Conservation (phyloP, 1,140 invertebrate genomes). For the Sarcophaga bullata region DNA sequence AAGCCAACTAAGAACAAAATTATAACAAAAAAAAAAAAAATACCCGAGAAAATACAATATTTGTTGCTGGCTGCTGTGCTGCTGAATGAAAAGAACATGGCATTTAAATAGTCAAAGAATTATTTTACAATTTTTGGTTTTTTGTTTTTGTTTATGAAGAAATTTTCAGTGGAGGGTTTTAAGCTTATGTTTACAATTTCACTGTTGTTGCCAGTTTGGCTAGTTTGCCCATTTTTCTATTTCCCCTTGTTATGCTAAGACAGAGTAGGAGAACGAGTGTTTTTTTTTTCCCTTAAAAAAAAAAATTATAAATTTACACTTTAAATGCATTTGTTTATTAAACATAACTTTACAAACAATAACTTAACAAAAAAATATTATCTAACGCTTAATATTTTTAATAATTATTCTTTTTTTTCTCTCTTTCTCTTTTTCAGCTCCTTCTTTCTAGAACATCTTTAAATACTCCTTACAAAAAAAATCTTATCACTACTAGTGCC, state of each 20-base stretch:
- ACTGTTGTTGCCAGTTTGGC: not conserved
- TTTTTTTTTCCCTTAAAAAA: too few relatives aligned
- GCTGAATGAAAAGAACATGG: not conserved
- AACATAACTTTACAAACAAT: not conserved
- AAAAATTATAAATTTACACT: not conserved
- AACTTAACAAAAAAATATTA: not conserved
- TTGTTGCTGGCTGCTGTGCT: not conserved
- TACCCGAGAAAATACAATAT: not conserved
- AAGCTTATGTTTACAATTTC: not conserved
- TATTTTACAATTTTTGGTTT: not conserved
- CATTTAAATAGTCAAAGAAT: constrained; percentile 1
- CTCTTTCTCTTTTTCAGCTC: not conserved
- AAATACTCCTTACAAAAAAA: not conserved
- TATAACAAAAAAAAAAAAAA: not conserved
- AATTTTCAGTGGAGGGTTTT: not conserved
- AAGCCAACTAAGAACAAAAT: not conserved
- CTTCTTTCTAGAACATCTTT: not conserved
- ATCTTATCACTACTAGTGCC: constrained; percentile 2
- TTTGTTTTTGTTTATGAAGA: not conserved
- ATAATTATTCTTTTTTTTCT: not conserved
- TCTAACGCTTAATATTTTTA: not conserved
- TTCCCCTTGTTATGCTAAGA: too few relatives aligned
- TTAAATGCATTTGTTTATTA: not conserved
- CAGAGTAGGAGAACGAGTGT: too few relatives aligned
- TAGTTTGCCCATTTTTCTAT: too few relatives aligned